Conservation (phyloP, 2,888 invertebrate species). For the Girardia tigrina region DNA sequence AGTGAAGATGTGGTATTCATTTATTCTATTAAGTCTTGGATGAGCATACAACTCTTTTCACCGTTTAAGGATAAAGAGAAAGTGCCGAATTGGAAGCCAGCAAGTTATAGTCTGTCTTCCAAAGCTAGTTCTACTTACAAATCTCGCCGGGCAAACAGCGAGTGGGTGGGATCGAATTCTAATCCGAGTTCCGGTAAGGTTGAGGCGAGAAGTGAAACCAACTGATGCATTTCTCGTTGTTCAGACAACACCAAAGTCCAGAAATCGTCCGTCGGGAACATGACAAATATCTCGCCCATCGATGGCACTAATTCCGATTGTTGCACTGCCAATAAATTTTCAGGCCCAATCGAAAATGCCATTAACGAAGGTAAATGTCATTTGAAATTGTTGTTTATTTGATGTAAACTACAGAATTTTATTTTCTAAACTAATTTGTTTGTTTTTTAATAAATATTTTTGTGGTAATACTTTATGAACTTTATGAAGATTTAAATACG, state of each 20-base stretch:
- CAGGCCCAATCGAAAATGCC: background rate
- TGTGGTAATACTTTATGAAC: too few relatives aligned
- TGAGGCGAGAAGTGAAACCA: background rate
- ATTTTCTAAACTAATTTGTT: too few relatives aligned
- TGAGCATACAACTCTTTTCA: too few relatives aligned
- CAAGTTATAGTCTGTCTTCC: background rate
- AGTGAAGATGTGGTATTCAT: too few relatives aligned
- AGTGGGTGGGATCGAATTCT: background rate
- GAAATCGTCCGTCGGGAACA: background rate
- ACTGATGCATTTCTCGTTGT: background rate
- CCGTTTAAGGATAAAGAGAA: conserved; percentile 12
- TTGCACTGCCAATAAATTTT: background rate
- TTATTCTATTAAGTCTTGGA: too few relatives aligned
- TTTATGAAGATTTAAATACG: too few relatives aligned
- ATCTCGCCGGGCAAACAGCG: background rate
- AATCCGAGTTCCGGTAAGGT: background rate
- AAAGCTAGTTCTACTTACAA: background rate
- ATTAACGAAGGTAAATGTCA: conserved; percentile 1
- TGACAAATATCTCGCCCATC: background rate
- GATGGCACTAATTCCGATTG: background rate
- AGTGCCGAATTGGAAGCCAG: background rate
- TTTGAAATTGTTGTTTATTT: background rate
- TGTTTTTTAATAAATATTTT: too few relatives aligned
- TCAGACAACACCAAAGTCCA: background rate
- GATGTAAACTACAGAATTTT: too few relatives aligned